Conservation (phyloP, 2,113 vertebrate species). For the Todiramphus saurophagus region DNA sequence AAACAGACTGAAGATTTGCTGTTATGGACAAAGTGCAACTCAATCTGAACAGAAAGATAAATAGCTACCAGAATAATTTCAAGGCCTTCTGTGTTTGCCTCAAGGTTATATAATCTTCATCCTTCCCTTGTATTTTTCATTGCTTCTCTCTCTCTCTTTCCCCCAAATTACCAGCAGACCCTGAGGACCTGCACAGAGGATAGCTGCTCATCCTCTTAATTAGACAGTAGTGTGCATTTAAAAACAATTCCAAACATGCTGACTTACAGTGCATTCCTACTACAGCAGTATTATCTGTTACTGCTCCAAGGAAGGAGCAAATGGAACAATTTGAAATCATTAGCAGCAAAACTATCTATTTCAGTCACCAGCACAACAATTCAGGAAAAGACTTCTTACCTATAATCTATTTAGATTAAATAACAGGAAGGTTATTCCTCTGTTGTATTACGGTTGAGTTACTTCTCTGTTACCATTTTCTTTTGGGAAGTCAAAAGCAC, state of each 20-base stretch:
- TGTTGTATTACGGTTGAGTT: neutral
- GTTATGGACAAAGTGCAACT: neutral
- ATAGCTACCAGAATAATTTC: neutral
- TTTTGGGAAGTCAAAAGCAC: neutral
- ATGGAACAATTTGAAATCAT: neutral
- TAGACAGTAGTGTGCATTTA: neutral
- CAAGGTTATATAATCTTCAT: neutral
- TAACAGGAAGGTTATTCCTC: neutral
- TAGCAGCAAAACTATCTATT: neutral
- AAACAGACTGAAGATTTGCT: neutral
- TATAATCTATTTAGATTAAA: neutral
- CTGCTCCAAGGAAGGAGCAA: neutral
- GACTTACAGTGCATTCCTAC: neutral
- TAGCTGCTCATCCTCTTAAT: neutral
- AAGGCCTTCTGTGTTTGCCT: neutral
- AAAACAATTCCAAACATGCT: neutral
- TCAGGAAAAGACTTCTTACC: neutral
- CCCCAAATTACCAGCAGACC: neutral
- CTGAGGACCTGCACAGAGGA: neutral
- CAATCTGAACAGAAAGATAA: neutral
- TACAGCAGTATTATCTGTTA: neutral
- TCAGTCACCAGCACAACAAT: neutral
- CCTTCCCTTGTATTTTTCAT: neutral
- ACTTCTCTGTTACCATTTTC: neutral
- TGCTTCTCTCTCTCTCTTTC: neutral